Evolutionary conservation across 2,113 vertebrate genomes (phyloP).

Genomic region (Melanostigma gelatinosum): DNA sequence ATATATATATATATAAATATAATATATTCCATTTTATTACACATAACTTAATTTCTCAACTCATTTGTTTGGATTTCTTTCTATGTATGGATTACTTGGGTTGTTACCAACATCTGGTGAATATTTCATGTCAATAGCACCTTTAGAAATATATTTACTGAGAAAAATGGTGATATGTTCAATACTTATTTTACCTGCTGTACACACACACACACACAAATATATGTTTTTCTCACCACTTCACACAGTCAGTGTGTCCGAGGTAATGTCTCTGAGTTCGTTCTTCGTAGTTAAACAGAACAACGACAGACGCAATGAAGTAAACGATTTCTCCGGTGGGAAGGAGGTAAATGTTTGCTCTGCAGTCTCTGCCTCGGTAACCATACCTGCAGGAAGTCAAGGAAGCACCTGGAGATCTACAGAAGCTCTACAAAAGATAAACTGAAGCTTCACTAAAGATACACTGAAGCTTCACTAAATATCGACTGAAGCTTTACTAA

Average conservation of each 20-base stretch:
- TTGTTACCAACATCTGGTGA: too few species aligned
- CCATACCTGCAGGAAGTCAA: constrained; percentile 87
- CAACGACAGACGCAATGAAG: constrained; percentile 95
- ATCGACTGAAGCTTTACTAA: neutral
- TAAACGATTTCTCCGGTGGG: constrained; percentile 97
- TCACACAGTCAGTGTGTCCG: constrained; percentile 97
- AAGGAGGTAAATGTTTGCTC: constrained; percentile 95
- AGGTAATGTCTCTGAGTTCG: constrained; percentile 95
- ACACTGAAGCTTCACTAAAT: neutral
- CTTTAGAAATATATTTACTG: too few species aligned
- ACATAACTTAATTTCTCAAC: too few species aligned
- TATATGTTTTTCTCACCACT: constrained; percentile 86
- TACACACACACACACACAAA: neutral
- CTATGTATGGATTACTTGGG: too few species aligned
- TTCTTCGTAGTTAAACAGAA: constrained; percentile 96
- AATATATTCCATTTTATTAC: too few species aligned
- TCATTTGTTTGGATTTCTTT: too few species aligned
- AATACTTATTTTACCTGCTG: too few species aligned
- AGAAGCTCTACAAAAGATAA: neutral
- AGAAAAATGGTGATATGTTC: too few species aligned
- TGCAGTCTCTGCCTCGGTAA: constrained; percentile 94
- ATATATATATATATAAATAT: too few species aligned
- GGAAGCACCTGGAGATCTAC: constrained; percentile 35
- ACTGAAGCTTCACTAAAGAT: neutral
- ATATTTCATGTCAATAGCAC: too few species aligned